A percentile compares a stretch with the other conserved stretches of the same genome.
phyloP scores from a whole-genome alignment of 2,113 vertebrate species.

The Melierax canorus region DNA sequence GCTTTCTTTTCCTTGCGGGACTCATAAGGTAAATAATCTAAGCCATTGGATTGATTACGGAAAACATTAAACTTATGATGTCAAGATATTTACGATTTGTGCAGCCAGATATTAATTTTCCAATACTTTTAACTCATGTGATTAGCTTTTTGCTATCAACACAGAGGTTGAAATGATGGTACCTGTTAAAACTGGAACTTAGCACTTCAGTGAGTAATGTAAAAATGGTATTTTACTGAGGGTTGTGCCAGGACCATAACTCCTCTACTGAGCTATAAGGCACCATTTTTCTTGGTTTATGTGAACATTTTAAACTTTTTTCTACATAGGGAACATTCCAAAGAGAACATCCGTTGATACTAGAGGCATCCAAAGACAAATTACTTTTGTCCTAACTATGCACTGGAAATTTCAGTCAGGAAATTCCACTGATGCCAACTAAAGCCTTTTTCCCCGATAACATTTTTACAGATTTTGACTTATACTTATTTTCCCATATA shows the following conservation, averaged over 20 bases:
- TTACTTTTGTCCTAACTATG: neutral
- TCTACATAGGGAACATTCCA: neutral
- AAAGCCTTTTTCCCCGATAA: neutral
- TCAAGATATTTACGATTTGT: slow-evolving; percentile 62
- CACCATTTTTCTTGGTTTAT: neutral
- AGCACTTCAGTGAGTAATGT: neutral
- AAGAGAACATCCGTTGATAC: neutral
- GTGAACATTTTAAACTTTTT: slow-evolving; percentile 2
- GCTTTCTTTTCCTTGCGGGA: slow-evolving; percentile 60
- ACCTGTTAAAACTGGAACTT: slow-evolving; percentile 18
- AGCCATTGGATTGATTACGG: slow-evolving; percentile 65
- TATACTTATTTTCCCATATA: neutral
- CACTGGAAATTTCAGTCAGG: neutral
- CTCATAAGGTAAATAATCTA: slow-evolving; percentile 60
- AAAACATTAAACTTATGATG: slow-evolving; percentile 64
- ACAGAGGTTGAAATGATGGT: slow-evolving; percentile 31
- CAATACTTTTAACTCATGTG: slow-evolving; percentile 45
- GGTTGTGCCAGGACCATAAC: neutral
- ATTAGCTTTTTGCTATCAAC: slow-evolving; percentile 55
- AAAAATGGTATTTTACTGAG: neutral
- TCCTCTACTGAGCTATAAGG: neutral
- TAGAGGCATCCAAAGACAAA: neutral
- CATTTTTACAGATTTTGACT: neutral
- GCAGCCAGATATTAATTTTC: slow-evolving; percentile 59
- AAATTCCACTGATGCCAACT: neutral